Conservation (phyloP, 2,113 vertebrate species). For the Paratilapia polleni region DNA sequence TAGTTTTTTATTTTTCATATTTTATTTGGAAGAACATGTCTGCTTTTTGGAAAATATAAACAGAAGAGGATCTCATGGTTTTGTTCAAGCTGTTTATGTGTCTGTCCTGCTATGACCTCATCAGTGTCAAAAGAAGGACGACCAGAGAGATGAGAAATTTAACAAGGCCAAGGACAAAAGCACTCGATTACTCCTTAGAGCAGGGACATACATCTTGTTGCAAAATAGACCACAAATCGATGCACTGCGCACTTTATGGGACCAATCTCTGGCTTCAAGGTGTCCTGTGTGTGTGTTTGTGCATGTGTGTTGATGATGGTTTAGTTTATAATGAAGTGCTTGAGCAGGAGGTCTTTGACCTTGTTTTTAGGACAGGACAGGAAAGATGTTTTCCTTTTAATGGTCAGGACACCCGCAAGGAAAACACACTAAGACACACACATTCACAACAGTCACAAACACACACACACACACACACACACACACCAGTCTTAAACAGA, state of each 20-base stretch:
- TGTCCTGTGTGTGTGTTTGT: conserved; percentile 23
- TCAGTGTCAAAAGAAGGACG: conserved; percentile 11
- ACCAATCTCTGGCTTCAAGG: conserved; percentile 21
- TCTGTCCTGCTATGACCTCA: conserved; percentile 14
- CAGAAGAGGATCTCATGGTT: not conserved
- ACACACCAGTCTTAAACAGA: not conserved
- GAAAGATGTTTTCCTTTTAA: conserved; percentile 47
- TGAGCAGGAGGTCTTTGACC: conserved; percentile 30
- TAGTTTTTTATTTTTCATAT: not conserved
- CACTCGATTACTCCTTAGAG: conserved; percentile 22
- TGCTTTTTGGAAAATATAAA: not conserved
- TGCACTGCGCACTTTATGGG: conserved; percentile 23
- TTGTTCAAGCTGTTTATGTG: not conserved
- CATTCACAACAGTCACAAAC: not conserved
- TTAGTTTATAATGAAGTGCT: conserved; percentile 42
- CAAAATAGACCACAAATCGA: conserved; percentile 44
- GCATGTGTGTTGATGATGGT: conserved; percentile 1
- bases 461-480: not conserved
- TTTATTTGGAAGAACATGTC: not conserved
- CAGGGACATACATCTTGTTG: conserved; percentile 48
- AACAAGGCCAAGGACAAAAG: conserved; percentile 38
- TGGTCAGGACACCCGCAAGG: not conserved
- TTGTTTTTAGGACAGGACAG: conserved; percentile 42
- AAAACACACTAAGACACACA: not conserved
- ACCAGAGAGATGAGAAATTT: conserved; percentile 32